Evolutionary conservation across 2,888 invertebrate species (phyloP), one percentile per base, ranked within the genome.

Genomic region (Napeogenes sylphis): DNA sequence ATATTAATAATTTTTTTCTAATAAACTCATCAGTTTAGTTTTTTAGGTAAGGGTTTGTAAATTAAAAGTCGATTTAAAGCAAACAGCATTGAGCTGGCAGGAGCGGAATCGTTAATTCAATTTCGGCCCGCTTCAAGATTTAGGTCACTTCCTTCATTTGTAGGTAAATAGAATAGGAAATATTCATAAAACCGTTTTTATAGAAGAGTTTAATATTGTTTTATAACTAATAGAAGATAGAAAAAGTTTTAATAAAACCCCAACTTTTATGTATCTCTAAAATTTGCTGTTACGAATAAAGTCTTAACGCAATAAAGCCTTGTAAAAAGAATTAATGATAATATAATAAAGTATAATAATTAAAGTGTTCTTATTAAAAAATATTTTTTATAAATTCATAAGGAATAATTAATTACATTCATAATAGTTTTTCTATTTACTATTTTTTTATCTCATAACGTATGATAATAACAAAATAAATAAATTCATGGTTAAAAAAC

Each of bases 81-180:
- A 76, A 79, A 77, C 75, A 78, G 71, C 72, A 69, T 73, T 76
- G 69, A 73, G 72, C 65, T 68, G 64, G 67, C 68, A 68, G 53
- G 56, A 75, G 71, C 73, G 73, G 56, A 62, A 68, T 70, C 71
- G 73, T 73, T 82, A 80, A 82, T 81, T 80, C 73, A 78, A 80
- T 83, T 79, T 74, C 63, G 68, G 63, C 68, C 69, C 72, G 70
- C 73, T 72, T 74, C 73, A 71, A 70, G 68, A 78, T 80, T 70
- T 74, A 80, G 81, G 82, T 79, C 81, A 78, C 69, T 74, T 73
- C 74, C 67, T 72, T 71, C 63, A 73, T 73, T 74, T 75, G 79
- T 73, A 21, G 21, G 21, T 21, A 81, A 81, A 80, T 79, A 78
- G 72, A 73, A 75, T 70, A 62, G 67, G 67, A 70, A 68, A 63